Percentiles rank a stretch among this genome's conserved stretches.
Evolutionary conservation across 2,888 invertebrate genomes (phyloP).

Genomic region (Psylliodes chrysocephalus): DNA sequence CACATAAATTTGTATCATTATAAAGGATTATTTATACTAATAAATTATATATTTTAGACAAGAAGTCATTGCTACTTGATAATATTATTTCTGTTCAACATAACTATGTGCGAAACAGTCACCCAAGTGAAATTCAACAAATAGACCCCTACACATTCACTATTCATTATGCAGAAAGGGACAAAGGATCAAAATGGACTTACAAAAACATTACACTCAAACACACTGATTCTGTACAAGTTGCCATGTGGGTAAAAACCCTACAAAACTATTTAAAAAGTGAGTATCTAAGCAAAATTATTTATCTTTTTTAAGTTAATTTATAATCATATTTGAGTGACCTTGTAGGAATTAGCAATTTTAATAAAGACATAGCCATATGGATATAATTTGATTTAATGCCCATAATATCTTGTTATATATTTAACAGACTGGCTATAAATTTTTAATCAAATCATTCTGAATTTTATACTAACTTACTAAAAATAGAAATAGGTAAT

Average conservation of each 20-base stretch:
- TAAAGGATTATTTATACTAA: background rate
- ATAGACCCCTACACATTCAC: constrained; percentile 66
- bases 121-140: constrained; percentile 58
- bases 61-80: constrained; percentile 68
- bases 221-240: constrained; percentile 70
- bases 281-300: constrained; percentile 53
- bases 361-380: background rate
- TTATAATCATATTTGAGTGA: background rate
- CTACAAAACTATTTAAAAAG: constrained; percentile 67
- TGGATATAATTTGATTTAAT: background rate
- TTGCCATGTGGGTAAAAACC: constrained; percentile 73
- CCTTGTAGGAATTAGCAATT: background rate
- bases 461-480: no score
- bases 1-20: no score
- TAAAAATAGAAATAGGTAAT: no score
- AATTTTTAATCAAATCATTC: background rate
- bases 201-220: constrained; percentile 69
- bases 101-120: constrained; percentile 61
- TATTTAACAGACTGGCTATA: background rate
- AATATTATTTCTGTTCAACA: constrained; percentile 69
- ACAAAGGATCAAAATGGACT: constrained; percentile 70
- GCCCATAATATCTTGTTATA: background rate
- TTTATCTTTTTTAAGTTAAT: background rate
- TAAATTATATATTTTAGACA: constrained; percentile 60
- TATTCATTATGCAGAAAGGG: constrained; percentile 71